phyloP scores from a whole-genome alignment of 2,797 vertebrate genomes.

The Clarias platycephalus region DNA sequence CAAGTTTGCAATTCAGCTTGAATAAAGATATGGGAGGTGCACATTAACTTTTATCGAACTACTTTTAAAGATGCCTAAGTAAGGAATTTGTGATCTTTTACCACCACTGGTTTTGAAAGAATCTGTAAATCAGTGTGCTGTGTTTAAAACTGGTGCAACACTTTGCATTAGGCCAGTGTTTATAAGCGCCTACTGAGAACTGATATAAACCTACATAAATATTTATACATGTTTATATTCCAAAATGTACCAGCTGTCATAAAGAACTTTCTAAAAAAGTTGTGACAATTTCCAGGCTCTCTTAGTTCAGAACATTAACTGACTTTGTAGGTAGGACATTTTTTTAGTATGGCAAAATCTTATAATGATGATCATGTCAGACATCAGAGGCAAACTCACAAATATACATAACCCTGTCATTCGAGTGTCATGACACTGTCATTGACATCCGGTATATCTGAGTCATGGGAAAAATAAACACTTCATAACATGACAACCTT shows the following conservation, averaged over 20 bases:
- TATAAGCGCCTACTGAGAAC: slow-evolving; percentile 1
- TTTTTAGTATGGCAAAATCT: not conserved
- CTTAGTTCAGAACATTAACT: not conserved
- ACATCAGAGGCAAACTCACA: not conserved
- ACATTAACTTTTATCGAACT: not conserved
- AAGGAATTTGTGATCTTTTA: slow-evolving; percentile 15
- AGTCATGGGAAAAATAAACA: not conserved
- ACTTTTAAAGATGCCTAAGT: not conserved
- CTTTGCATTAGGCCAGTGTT: slow-evolving; percentile 2
- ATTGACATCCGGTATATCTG: not conserved
- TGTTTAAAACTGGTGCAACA: not conserved
- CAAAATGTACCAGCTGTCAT: not conserved
- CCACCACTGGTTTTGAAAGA: not conserved
- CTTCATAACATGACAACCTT: not conserved
- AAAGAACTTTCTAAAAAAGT: not conserved
- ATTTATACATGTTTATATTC: not conserved
- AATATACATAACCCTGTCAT: not conserved
- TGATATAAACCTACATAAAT: not conserved
- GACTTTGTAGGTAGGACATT: not conserved
- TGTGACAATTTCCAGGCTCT: not conserved
- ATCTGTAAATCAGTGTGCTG: not conserved
- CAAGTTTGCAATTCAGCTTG: not conserved
- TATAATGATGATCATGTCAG: not conserved
- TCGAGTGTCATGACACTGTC: not conserved
- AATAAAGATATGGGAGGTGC: not conserved